Percentiles rank a stretch among this genome's conserved stretches.
phyloP scores from a whole-genome alignment of 2,888 invertebrate species.

The Sarcophaga subvicina region DNA sequence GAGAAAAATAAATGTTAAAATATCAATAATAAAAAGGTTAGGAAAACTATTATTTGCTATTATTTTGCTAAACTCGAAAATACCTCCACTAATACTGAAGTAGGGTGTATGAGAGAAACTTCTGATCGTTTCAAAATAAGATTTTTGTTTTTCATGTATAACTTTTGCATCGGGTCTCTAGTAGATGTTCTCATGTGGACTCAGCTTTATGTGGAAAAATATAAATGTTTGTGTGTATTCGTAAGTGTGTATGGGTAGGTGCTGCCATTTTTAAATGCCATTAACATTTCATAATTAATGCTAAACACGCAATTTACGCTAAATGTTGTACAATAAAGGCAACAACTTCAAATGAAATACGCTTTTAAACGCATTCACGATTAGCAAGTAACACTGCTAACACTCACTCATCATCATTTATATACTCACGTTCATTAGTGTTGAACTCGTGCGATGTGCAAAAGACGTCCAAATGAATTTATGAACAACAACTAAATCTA shows the following conservation, averaged over 20 bases:
- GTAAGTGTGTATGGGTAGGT: constrained; percentile 48
- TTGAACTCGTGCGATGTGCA: constrained; percentile 39
- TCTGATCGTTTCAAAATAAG: no score
- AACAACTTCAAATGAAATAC: constrained; percentile 12
- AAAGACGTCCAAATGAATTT: neutral
- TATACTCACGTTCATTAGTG: constrained; percentile 26
- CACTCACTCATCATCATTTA: constrained; percentile 19
- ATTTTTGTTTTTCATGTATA: neutral
- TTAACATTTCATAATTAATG: constrained; percentile 79
- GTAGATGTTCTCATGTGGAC: neutral
- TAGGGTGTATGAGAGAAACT: no score
- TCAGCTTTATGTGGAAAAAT: neutral
- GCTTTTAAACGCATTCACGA: constrained; percentile 56
- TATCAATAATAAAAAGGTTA: no score
- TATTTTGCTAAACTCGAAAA: no score
- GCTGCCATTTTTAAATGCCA: constrained; percentile 73
- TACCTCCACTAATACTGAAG: no score
- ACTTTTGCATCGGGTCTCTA: neutral
- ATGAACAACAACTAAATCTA: neutral
- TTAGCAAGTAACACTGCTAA: constrained; percentile 26
- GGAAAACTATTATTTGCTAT: no score
- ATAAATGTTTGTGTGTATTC: constrained; percentile 35
- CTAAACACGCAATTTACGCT: constrained; percentile 79
- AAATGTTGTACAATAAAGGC: constrained; percentile 70
- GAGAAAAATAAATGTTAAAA: no score